Evolutionary conservation across 1,140 invertebrate genomes (phyloP), one percentile per base, ranked within the genome.

Genomic region (Agrilus planipennis): DNA sequence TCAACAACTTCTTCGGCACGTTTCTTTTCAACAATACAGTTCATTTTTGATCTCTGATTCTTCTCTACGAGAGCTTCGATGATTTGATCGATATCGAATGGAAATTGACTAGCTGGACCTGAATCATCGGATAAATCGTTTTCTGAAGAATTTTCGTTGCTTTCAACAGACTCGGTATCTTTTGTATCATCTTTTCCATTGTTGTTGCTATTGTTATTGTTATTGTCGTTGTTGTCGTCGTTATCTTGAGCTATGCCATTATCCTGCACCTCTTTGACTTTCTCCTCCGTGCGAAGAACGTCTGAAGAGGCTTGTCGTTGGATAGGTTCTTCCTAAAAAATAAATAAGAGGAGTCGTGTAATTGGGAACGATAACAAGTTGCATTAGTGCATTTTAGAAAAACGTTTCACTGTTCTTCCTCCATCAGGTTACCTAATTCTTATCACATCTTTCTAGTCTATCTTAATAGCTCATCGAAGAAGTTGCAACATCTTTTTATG

Each of bases 21-120:
- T 48, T 83, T 79, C 52, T 83, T 81, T 57, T 90, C 86, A 17
- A 89, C 83, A 1, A 89, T 76, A 55, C 87, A 90, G 57, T 89
- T 89, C 75, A 90, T 86, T 60, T 81, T 76, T 5, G 77, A 77
- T 51, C 63, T 64, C 57, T 81, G 78, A 58, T 82, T 84, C 55
- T 80, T 79, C 41, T 81, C 77, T 54, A 84, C 70, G 58, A 84
- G 67, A 17, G 76, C 80, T 27, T 79, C 78, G 25, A 81, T 80
- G 22, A 86, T 69, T 42, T 86, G 82, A 51, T 84, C 82, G 22
- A 86, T 75, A 63, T 86, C 79, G 50, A 86, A 71, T 53, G 84
- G 79, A 27, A 85, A 69, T 31, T 83, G 84, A n/a, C n/a, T 50
- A 87, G 62, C 57, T 82, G 84, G 51, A 84, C 72, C 44, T 78